Percentiles rank a stretch among this genome's conserved stretches.
phyloP scores from a whole-genome alignment of 2,797 vertebrate species.

The Masticophis lateralis region DNA sequence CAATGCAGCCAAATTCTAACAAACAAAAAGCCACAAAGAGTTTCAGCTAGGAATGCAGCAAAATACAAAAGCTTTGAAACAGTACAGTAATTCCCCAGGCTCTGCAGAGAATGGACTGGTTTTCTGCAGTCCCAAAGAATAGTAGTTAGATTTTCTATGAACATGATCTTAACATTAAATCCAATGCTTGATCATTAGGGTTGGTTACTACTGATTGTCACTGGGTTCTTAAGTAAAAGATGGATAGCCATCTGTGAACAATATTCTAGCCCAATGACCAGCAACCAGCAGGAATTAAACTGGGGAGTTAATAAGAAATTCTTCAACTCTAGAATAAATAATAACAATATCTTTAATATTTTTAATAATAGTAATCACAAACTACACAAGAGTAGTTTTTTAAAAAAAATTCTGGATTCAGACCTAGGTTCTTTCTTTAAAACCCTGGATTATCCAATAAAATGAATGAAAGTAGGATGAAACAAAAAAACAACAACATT shows the following conservation, averaged over 20 bases:
- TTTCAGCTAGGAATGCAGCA: background rate
- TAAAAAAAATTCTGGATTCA: background rate
- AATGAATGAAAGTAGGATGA: background rate
- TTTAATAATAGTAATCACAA: background rate
- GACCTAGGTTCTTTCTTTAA: background rate
- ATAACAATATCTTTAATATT: background rate
- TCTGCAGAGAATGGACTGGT: background rate
- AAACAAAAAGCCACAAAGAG: background rate
- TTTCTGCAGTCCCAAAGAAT: background rate
- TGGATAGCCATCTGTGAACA: background rate
- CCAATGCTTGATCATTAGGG: background rate
- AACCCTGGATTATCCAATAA: background rate
- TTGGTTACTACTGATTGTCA: background rate
- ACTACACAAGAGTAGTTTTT: background rate
- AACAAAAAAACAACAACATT: background rate
- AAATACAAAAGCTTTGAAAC: background rate
- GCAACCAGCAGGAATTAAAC: background rate
- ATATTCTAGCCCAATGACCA: background rate
- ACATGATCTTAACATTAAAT: background rate
- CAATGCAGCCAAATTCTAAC: background rate
- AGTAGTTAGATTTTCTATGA: background rate
- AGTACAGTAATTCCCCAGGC: background rate
- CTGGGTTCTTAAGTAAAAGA: background rate
- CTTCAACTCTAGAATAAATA: background rate
- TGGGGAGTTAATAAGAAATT: no score